phyloP scores from a whole-genome alignment of 1,140 invertebrate species.

The Drosophila malerkotliana region DNA sequence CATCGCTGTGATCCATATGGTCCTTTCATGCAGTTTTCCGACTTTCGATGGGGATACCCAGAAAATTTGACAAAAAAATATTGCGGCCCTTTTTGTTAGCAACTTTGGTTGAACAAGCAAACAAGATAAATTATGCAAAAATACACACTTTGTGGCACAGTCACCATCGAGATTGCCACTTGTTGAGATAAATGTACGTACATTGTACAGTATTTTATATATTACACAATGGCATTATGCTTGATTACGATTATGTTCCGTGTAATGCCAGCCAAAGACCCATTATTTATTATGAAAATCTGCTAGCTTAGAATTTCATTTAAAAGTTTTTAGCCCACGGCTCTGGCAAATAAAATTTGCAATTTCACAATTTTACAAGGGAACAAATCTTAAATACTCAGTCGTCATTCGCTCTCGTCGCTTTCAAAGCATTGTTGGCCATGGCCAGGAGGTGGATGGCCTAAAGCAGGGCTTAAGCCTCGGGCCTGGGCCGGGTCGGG shows the following conservation, averaged over 20 bases:
- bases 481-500: constrained; percentile 22
- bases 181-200: constrained; percentile 51
- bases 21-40: too few species aligned
- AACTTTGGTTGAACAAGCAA: constrained; percentile 59
- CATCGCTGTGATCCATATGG: too few species aligned
- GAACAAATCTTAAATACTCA: constrained; percentile 52
- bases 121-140: constrained; percentile 78
- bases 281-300: constrained; percentile 80
- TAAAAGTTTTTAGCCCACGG: constrained; percentile 52
- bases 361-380: constrained; percentile 52
- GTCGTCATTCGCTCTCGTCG: constrained; percentile 1
- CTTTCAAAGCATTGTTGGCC: constrained; percentile 4
- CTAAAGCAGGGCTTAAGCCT: constrained; percentile 15
- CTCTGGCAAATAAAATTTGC: constrained; percentile 55
- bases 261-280: constrained; percentile 34
- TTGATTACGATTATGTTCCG: constrained; percentile 52
- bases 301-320: constrained; percentile 75
- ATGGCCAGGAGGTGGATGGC: constrained; percentile 11
- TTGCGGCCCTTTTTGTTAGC: constrained; percentile 55
- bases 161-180: constrained; percentile 38
- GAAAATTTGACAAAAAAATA: constrained; percentile 20
- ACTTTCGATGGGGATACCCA: too few species aligned
- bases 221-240: constrained; percentile 70
- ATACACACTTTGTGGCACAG: constrained; percentile 31
- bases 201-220: constrained; percentile 26